phyloP scores from a whole-genome alignment of 2,797 vertebrate genomes.

The Chelmon rostratus region DNA sequence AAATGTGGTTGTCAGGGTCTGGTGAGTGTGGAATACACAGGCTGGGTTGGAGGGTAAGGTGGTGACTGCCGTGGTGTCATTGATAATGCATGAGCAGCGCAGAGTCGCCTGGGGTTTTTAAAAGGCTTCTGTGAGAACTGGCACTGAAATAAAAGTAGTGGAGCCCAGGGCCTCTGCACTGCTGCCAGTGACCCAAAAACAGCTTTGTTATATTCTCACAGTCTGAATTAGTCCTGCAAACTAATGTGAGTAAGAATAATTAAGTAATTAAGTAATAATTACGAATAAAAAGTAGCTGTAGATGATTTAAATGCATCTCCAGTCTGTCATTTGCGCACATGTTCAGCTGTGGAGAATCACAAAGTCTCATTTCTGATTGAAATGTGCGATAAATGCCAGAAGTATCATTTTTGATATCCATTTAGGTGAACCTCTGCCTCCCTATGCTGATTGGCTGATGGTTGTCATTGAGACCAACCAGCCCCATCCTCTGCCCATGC shows the following conservation, averaged over 20 bases:
- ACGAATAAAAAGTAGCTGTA: constrained; percentile 4
- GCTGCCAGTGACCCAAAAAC: constrained; percentile 59
- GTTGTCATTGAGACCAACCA: constrained; percentile 93
- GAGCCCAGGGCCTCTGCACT: constrained; percentile 34
- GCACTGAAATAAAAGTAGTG: constrained; percentile 59
- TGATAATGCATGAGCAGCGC: constrained; percentile 71
- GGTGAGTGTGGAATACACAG: constrained; percentile 41
- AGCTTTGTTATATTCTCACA: constrained; percentile 32
- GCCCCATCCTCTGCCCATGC: constrained; percentile 95
- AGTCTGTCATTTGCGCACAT: background rate
- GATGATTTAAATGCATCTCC: background rate
- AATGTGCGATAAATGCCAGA: background rate
- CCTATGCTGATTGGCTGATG: constrained; percentile 94
- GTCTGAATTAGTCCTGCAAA: constrained; percentile 12
- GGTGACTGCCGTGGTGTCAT: constrained; percentile 48
- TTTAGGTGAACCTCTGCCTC: constrained; percentile 93
- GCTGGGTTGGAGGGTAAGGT: constrained; percentile 42
- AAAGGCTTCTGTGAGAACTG: constrained; percentile 70
- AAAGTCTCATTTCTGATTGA: background rate
- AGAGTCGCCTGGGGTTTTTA: constrained; percentile 49
- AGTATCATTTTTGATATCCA: constrained; percentile 10
- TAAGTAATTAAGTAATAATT: background rate
- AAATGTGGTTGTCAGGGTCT: constrained; percentile 32
- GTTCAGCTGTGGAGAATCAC: background rate
- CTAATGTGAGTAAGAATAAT: constrained; percentile 12